Conservation (phyloP, 1,140 invertebrate genomes). For the Drosophila tsacasi region DNA sequence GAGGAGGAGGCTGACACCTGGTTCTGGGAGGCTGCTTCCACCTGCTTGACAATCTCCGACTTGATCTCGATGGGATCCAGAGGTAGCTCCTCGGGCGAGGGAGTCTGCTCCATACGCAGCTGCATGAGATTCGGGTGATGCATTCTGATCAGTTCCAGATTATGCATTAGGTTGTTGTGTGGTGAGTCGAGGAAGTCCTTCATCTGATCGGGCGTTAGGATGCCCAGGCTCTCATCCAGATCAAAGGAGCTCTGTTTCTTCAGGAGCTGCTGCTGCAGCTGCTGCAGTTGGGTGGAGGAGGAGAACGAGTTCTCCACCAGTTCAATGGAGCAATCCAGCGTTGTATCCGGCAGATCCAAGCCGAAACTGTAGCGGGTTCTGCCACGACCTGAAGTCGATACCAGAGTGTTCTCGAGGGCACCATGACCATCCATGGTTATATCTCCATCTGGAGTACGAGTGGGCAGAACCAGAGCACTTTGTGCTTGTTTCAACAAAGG, state of each 20-base stretch:
- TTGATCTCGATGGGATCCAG: constrained; percentile 89
- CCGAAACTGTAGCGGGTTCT: constrained; percentile 78
- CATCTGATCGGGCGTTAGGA: constrained; percentile 95
- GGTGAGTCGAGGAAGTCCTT: constrained; percentile 85
- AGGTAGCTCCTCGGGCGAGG: constrained; percentile 92
- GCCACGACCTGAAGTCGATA: constrained; percentile 16
- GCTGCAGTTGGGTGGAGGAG: constrained; percentile 59
- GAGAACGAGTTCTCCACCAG: constrained; percentile 78
- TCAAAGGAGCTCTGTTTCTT: constrained; percentile 92
- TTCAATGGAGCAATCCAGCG: constrained; percentile 80
- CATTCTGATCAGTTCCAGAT: constrained; percentile 85
- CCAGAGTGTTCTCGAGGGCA: constrained; percentile 35
- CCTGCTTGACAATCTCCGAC: constrained; percentile 82
- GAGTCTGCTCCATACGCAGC: constrained; percentile 89
- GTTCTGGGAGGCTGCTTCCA: constrained; percentile 74
- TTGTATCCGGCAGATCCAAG: constrained; percentile 73
- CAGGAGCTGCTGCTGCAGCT: constrained; percentile 84
- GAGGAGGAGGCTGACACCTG: constrained; percentile 41
- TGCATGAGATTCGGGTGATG: constrained; percentile 59
- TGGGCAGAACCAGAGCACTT: constrained; percentile 78
- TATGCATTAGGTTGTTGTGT: constrained; percentile 86
- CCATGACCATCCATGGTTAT: constrained; percentile 24
- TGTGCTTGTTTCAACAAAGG: constrained; percentile 71
- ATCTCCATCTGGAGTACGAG: constrained; percentile 68
- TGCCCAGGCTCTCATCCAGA: constrained; percentile 92